phyloP scores from a whole-genome alignment of 1,140 invertebrate species.

The Dreissena polymorpha region DNA sequence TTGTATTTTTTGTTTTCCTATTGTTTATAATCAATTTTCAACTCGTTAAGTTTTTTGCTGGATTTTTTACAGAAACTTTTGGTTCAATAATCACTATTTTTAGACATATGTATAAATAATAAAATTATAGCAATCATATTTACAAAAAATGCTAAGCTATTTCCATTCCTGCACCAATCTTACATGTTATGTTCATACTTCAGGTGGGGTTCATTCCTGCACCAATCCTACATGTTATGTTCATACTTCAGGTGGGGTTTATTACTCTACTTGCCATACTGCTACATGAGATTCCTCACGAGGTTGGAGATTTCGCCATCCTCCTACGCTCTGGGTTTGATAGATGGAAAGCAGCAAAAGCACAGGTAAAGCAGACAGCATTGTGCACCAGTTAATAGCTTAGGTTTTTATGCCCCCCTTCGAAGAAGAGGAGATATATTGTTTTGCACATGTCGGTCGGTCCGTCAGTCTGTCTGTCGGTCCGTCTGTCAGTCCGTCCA shows the following conservation, averaged over 20 bases:
- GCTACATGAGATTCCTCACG: constrained; percentile 98
- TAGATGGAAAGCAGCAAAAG: constrained; percentile 95
- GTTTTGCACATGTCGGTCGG: too few relatives aligned
- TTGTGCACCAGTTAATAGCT: too few relatives aligned
- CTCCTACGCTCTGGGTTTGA: constrained; percentile 93
- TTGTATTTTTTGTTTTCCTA: too few relatives aligned
- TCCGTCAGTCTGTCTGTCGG: too few relatives aligned
- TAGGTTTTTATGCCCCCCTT: too few relatives aligned
- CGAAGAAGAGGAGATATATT: too few relatives aligned
- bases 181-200: constrained; percentile 26
- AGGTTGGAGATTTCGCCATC: constrained; percentile 98
- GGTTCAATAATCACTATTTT: too few relatives aligned
- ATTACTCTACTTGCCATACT: constrained; percentile 96
- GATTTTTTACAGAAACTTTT: too few relatives aligned
- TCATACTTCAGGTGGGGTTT: constrained; percentile 85
- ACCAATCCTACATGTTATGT: neutral
- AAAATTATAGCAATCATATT: neutral
- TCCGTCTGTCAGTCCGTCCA: too few relatives aligned
- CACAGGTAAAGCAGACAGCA: constrained; percentile 82
- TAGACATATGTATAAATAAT: too few relatives aligned
- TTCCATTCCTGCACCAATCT: neutral
- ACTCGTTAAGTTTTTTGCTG: too few relatives aligned
- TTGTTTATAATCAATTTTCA: too few relatives aligned
- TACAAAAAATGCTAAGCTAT: neutral
- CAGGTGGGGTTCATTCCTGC: constrained; percentile 91